A percentile compares a stretch with the other conserved stretches of the same genome.
Evolutionary conservation across 2,888 invertebrate genomes (phyloP).

Genomic region (Pollenia angustigena): DNA sequence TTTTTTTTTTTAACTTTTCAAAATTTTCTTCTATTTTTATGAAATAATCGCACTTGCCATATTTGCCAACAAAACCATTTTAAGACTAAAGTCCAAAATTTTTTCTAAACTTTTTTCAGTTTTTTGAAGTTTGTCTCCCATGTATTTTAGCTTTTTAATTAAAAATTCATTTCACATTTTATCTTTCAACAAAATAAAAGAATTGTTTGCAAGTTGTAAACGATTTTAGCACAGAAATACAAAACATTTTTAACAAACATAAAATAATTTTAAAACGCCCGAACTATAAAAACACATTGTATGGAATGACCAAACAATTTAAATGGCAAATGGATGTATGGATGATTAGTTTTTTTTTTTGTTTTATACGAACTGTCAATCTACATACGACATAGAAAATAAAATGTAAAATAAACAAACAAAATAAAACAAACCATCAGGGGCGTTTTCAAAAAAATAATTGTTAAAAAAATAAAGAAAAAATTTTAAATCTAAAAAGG

Average conservation of each 20-base stretch:
- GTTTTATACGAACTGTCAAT: conserved; percentile 64
- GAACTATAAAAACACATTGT: conserved; percentile 19
- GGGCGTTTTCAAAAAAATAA: conserved; percentile 47
- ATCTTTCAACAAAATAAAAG: background rate
- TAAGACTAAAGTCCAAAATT: background rate
- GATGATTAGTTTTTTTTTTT: conserved; percentile 69
- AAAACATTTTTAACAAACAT: background rate
- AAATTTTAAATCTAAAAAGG: background rate
- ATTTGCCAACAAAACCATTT: conserved; percentile 11
- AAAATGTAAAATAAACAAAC: conserved; percentile 18
- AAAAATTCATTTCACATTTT: conserved; percentile 58
- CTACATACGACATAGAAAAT: conserved; percentile 19
- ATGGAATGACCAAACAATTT: conserved; percentile 41
- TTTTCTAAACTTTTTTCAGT: background rate
- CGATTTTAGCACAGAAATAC: conserved; percentile 20
- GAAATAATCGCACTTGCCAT: background rate
- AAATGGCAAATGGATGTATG: conserved; percentile 55
- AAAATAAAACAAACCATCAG: conserved; percentile 32
- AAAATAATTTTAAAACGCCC: conserved; percentile 33
- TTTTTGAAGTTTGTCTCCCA: conserved; percentile 10
- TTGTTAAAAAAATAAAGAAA: background rate
- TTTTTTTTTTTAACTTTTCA: background rate
- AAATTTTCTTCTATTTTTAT: background rate
- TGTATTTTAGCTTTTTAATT: conserved; percentile 35
- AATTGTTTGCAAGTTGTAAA: background rate